These are phyloP conservation scores for Pogoniulus pusillus DNA, from an alignment of 2,797 vertebrate species.

Conservation along the genomic window DNA sequence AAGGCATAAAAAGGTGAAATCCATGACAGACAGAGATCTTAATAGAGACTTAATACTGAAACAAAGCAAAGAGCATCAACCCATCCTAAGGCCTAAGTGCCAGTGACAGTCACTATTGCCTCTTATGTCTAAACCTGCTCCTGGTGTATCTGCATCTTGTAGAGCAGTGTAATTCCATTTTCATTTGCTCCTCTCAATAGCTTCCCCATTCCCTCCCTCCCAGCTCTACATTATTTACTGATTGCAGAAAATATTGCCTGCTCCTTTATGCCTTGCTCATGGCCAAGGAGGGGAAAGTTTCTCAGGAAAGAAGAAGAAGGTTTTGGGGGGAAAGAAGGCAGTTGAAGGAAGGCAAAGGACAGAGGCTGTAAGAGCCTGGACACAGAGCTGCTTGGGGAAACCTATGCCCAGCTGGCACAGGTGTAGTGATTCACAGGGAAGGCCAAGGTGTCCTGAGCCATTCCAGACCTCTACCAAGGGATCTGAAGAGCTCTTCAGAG, in stretches of 20 bases:
- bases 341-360: background rate
- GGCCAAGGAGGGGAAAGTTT: background rate
- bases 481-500: background rate
- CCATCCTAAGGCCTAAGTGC: background rate
- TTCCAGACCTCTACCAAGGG: background rate
- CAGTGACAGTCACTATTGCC: background rate
- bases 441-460: background rate
- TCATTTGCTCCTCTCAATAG: background rate
- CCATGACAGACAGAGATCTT: background rate
- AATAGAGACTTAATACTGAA: background rate
- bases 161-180: slow-evolving; percentile 29
- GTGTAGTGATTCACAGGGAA: background rate
- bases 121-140: background rate
- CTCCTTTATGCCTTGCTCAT: background rate
- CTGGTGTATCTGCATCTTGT: background rate
- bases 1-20: background rate
- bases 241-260: background rate
- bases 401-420: background rate
- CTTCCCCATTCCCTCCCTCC: background rate
- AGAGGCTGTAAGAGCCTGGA: background rate
- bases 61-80: background rate
- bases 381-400: background rate
- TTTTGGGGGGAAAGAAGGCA: fast-evolving
- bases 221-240: background rate
- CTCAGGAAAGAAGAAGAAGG: background rate